phyloP scores from a whole-genome alignment of 1,140 invertebrate species.

The Cydia pomonella region DNA sequence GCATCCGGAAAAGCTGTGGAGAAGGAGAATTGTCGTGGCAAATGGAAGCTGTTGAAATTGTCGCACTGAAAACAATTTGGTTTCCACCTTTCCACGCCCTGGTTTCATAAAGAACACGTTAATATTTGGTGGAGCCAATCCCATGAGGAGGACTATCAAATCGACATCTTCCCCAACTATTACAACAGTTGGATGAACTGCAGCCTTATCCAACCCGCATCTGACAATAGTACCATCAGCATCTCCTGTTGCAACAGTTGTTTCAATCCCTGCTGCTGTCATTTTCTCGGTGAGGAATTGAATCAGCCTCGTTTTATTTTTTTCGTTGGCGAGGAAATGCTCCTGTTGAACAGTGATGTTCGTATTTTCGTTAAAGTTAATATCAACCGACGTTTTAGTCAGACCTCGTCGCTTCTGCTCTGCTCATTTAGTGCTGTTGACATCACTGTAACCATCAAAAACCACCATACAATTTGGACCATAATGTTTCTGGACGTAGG shows the following conservation, averaged over 20 bases:
- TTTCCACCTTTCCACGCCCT: background rate
- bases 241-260: background rate
- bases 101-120: constrained; percentile 18
- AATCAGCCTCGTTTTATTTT: constrained; percentile 5
- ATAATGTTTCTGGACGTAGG: too few relatives aligned
- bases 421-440: too few relatives aligned
- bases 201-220: constrained; percentile 20
- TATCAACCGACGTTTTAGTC: constrained; percentile 14
- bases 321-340: constrained; percentile 20
- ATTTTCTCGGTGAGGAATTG: constrained; percentile 21
- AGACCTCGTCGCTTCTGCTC: too few relatives aligned
- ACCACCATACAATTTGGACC: too few relatives aligned
- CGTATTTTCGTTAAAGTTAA: constrained; percentile 11
- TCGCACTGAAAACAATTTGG: too few relatives aligned
- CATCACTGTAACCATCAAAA: too few relatives aligned
- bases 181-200: constrained; percentile 12
- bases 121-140: constrained; percentile 24
- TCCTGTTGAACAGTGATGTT: constrained; percentile 18
- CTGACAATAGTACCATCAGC: background rate
- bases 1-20: too few relatives aligned
- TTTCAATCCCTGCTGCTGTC: constrained; percentile 23
- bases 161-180: background rate
- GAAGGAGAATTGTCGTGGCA: too few relatives aligned
- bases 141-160: too few relatives aligned
- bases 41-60: too few relatives aligned